A percentile compares a stretch with the other conserved stretches of the same genome.
phyloP scores from a whole-genome alignment of 2,113 vertebrate genomes.

The Rhinolophus sinicus region DNA sequence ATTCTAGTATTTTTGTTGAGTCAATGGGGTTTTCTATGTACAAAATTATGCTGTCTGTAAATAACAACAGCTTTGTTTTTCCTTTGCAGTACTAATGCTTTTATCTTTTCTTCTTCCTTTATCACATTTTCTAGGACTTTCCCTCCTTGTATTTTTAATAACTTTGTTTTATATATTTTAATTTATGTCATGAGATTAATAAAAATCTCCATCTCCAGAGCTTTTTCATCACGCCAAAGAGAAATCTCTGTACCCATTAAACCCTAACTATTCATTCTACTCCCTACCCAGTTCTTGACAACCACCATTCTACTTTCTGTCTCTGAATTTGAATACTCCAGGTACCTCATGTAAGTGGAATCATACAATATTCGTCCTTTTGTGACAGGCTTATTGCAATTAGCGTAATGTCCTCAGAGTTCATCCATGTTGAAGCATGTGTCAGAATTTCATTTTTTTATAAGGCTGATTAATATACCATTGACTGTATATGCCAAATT shows the following conservation, averaged over 20 bases:
- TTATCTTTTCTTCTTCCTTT: not conserved
- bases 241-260: not conserved
- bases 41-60: not conserved
- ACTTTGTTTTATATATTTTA: not conserved
- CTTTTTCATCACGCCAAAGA: not conserved
- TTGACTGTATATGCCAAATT: not conserved
- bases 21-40: not conserved
- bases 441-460: not conserved
- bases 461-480: not conserved
- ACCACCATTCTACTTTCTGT: not conserved
- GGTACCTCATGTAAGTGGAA: not conserved
- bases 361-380: not conserved
- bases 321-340: not conserved
- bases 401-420: not conserved
- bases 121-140: not conserved
- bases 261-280: not conserved
- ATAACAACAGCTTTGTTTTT: not conserved
- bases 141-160: not conserved
- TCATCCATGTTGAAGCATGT: not conserved
- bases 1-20: not conserved
- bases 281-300: not conserved
- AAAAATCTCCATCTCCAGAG: not conserved
- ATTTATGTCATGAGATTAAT: not conserved
- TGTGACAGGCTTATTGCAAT: not conserved
- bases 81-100: not conserved